Evolutionary conservation across 2,797 vertebrate species (phyloP).

Genomic region (Ficedula albicollis): DNA sequence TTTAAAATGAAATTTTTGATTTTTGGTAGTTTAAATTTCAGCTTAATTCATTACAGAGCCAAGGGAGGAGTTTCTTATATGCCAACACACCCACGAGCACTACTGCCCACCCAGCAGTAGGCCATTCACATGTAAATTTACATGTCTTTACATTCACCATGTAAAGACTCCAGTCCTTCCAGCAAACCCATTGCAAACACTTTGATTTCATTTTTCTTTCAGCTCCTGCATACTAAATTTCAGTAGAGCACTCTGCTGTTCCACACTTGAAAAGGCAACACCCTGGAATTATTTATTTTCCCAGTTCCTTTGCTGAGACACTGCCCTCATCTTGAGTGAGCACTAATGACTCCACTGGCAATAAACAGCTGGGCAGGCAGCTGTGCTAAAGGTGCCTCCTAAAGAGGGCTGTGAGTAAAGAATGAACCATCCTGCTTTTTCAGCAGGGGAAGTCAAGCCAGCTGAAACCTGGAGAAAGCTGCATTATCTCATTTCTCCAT

Average conservation of each 20-base stretch:
- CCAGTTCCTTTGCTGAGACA: not conserved
- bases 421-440: not conserved
- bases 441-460: not conserved
- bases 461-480: not conserved
- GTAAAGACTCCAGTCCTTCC: not conserved
- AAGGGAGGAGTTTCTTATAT: not conserved
- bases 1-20: not conserved
- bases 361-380: accelerated
- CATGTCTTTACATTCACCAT: too few relatives aligned
- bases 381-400: not conserved
- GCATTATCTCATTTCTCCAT: not conserved
- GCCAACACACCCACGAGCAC: accelerated
- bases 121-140: accelerated
- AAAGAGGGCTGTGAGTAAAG: not conserved
- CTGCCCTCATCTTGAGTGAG: not conserved
- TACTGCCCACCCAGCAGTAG: accelerated
- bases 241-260: not conserved
- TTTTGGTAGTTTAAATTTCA: not conserved
- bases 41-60: not conserved
- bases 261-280: not conserved
- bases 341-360: accelerated
- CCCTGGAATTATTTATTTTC: not conserved
- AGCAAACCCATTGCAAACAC: not conserved
- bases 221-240: not conserved
- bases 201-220: not conserved